Conservation (phyloP, 2,797 vertebrate genomes). For the Tragelaphus eurycerus region DNA sequence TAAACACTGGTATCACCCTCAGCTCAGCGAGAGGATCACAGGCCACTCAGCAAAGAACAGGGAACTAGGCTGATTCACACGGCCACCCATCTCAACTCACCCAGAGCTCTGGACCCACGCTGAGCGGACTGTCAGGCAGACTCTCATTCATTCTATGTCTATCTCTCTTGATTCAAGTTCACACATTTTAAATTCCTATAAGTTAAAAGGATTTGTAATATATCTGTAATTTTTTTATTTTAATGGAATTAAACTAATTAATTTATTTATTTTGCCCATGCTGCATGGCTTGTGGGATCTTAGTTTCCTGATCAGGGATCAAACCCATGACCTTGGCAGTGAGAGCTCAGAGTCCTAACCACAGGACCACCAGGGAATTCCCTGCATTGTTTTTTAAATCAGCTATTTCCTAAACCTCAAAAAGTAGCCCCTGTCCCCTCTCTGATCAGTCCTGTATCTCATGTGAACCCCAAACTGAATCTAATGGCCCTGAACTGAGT, state of each 20-base stretch:
- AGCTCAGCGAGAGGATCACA: background rate
- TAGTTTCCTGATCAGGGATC: background rate
- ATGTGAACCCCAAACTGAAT: background rate
- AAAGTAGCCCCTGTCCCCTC: background rate
- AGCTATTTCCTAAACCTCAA: background rate
- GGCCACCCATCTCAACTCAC: fast-evolving
- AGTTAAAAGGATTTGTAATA: background rate
- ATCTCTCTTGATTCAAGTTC: background rate
- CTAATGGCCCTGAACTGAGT: background rate
- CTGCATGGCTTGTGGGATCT: background rate
- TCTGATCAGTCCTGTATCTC: background rate
- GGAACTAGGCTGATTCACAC: fast-evolving
- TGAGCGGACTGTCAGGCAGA: background rate
- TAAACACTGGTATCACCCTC: background rate
- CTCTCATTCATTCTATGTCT: background rate
- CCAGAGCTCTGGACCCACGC: fast-evolving
- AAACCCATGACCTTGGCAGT: background rate
- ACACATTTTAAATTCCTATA: background rate
- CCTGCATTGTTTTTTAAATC: background rate
- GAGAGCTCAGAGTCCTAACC: background rate
- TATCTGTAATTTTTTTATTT: background rate
- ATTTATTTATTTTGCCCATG: background rate
- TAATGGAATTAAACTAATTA: background rate
- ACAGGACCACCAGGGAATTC: background rate
- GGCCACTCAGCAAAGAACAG: background rate